Base-by-base conservation (phyloP, 2,113 vertebrate genomes). In the Caranx ignobilis region DNA sequence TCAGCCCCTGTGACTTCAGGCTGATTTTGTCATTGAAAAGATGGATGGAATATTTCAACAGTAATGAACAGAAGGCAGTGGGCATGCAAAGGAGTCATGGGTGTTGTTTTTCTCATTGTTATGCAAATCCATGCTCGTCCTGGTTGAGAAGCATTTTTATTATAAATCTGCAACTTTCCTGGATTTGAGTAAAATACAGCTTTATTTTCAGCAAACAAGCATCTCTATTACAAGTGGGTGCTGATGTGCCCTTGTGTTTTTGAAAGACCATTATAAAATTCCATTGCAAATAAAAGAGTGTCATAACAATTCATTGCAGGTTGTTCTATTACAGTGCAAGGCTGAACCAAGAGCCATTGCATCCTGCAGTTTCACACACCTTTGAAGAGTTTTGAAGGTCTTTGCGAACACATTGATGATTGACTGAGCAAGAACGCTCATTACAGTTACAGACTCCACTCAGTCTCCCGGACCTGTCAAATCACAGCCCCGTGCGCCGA, bases 321-420 rank as follows among this genome's bases (percentile, higher is more conserved):
- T 50, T 18, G 37, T 66, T 75, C 15, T 32, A 12, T n/a, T 34
- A 52, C 57, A 35, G 57, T 21, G 1, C 3, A 65, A 63, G 11
- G 39, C 61, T 77, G 37, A 52, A 48, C 55, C n/a, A 57, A 39
- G 10, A 71, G 15, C 71, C 60, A 54, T 78, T 45, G 12, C 74
- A 34, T 69, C 21, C 10, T 63, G 43, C 13, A 15, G n/a, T 66
- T 81, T 34, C 31, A 35, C 39, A 65, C 70, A 78, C 45, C 70
- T 76, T 64, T 61, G 64, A 83, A 66, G 55, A 71, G 37, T 45
- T 89, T 81, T 82, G 68, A 82, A 78, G 77, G 75, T 78, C 54
- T 79, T 71, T 75, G 50, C 60, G 71, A 84, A 70, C 31, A 45
- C 77, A 48, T 31, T 45, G 63, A 55, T 68, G 74, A 79, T 31